Evolutionary conservation across 2,113 vertebrate species (phyloP).

Genomic region (Tympanuchus pallidicinctus): DNA sequence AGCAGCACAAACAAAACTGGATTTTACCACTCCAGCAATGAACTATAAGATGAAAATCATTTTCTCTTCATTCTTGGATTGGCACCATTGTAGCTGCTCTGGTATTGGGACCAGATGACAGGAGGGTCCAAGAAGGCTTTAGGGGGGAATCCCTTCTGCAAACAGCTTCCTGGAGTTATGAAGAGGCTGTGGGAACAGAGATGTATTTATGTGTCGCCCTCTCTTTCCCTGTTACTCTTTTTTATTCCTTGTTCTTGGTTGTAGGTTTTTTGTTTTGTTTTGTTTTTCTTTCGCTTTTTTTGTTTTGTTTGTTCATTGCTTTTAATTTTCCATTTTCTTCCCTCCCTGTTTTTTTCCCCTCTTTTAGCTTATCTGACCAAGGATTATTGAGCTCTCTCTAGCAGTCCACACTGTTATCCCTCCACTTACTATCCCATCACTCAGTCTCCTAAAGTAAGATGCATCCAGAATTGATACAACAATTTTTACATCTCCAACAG

Average conservation of each 20-base stretch:
- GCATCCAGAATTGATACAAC: not conserved
- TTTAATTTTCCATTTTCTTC: not conserved
- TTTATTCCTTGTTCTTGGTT: not conserved
- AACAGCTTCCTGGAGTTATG: not conserved
- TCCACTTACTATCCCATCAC: not conserved
- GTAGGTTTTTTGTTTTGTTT: not conserved
- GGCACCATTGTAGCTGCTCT: not conserved
- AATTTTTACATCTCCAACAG: not conserved
- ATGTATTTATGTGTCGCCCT: not conserved
- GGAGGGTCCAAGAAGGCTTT: not conserved
- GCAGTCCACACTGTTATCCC: not conserved
- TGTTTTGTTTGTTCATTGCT: not conserved
- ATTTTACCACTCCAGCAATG: not conserved
- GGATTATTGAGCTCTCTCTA: not conserved
- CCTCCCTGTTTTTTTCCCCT: not conserved
- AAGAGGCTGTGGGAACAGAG: not conserved
- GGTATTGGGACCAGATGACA: not conserved
- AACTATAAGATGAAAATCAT: not conserved
- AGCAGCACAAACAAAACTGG: not conserved
- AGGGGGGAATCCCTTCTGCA: not conserved
- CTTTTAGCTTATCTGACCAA: not conserved
- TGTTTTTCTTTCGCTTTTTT: not conserved
- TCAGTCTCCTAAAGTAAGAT: not conserved
- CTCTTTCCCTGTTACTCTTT: not conserved
- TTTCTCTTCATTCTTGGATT: not conserved